Evolutionary conservation across 2,113 vertebrate genomes (phyloP).

Genomic region (Gadus macrocephalus): DNA sequence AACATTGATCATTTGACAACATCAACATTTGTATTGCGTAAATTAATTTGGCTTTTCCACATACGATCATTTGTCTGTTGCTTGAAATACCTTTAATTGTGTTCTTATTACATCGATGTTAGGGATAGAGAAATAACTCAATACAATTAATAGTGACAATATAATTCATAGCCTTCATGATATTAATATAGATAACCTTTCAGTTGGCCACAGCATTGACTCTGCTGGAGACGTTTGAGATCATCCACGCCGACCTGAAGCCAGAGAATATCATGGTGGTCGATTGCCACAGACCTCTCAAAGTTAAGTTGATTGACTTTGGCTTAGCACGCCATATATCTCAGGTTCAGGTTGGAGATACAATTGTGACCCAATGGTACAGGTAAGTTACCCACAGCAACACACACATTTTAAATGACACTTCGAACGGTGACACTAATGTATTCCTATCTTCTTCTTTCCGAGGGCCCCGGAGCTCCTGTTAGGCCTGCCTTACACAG

Average conservation of each 20-base stretch:
- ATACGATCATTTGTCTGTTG: too few relatives aligned
- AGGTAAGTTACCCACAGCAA: slow-evolving; percentile 8
- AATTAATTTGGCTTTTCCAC: too few relatives aligned
- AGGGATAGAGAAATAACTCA: too few relatives aligned
- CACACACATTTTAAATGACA: not conserved
- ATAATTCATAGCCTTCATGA: too few relatives aligned
- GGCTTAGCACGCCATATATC: not conserved
- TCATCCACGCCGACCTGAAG: slow-evolving; percentile 25
- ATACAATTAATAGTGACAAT: too few relatives aligned
- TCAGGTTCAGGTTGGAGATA: fast-evolving
- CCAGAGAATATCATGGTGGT: slow-evolving; percentile 27
- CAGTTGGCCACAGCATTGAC: slow-evolving; percentile 6
- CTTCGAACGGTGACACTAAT: too few relatives aligned
- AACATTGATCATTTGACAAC: too few relatives aligned
- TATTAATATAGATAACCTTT: not conserved
- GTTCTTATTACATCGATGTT: too few relatives aligned
- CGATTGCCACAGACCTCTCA: slow-evolving; percentile 13
- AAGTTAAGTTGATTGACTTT: slow-evolving; percentile 38
- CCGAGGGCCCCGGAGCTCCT: not conserved
- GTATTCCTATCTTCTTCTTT: not conserved
- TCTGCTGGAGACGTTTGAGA: not conserved
- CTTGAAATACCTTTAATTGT: too few relatives aligned
- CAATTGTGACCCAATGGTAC: slow-evolving; percentile 16
- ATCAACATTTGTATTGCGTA: not conserved
- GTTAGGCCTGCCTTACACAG: not conserved